Base-by-base conservation (phyloP, 2,888 invertebrate genomes). In the Caradrina clavipalpis region DNA sequence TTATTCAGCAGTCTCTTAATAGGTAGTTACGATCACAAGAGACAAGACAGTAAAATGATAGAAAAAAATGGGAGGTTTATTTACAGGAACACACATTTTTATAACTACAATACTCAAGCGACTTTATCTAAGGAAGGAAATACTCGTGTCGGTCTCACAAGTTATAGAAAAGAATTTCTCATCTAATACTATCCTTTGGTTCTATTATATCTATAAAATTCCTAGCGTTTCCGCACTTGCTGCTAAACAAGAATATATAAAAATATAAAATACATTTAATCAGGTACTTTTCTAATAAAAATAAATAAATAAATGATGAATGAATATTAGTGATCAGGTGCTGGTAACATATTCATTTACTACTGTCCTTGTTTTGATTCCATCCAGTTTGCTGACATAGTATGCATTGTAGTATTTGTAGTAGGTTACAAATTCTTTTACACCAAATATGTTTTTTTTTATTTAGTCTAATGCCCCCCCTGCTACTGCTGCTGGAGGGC, bases 161-260 rank as follows among this genome's bases (percentile, higher is more conserved):
- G 39, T 39, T 39, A 39, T 13, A 8, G 35, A 35, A 10, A 54
- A 49, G 57, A 35, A 69, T 73, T n/a, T 53, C 11, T 45, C 21
- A 53, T 73, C n/a, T n/a, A n/a, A n/a, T n/a, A n/a, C n/a, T n/a
- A n/a, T 13, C 51, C 19, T 8, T 63, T 73, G 17, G 15, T 2
- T 45, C 17, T 15, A 15, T 45, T n/a, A 45, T 17, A 22, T 1
- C 39, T 31, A 66, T n/a, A 21, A 66, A 70, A 55, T 67, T 31
- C 75, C 67, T n/a, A 17, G 21, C 19, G 3, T 49, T 39, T 8
- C 0, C 2, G 13, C 31, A 31, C 26, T 51, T 26, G 35, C 39
- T 39, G 6, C 35, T n/a, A 13, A 42, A 21, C 19, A 35, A 35
- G 22, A 42, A 42, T 15, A 19, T 22, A 53, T 3, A 49, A 47